Base-by-base conservation (phyloP, 2,888 invertebrate genomes). In the Lysandra coridon region DNA sequence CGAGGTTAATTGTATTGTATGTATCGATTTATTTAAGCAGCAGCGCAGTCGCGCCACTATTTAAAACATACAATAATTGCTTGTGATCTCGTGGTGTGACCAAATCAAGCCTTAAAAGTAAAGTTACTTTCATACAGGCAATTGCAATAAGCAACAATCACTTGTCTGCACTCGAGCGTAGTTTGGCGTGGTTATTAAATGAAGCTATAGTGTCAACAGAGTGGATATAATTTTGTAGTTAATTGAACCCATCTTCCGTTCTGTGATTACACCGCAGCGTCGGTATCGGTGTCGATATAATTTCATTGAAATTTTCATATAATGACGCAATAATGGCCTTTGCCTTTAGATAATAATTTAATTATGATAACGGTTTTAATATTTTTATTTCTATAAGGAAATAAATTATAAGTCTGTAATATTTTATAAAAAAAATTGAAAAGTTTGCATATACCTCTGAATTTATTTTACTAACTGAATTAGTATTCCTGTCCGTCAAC, bases 161-260 rank as follows among this genome's bases (percentile, higher is more conserved):
- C 57, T 57, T 17, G 17, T 57, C 12, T 14, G 57, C 17, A 57
- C 17, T 62, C 2, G 17, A 23, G n/a, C 64, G 30, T 64, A 30
- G 30, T 64, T 30, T 64, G 64, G 30, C 30, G 23, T 75, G 53
- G 75, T 49, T 53, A 75, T 75, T 75, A 49, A 75, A 75, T 53
- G 75, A 53, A 6, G 74, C 37, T 30, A 57, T 17, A 57, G 57
- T 53, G 33, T 57, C 57, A 53, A 57, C 76, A 53, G 57, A 23
- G 6, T 75, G 53, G 49, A 53, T 53, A 53, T 75, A 49, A 75
- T 75, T 49, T 49, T 75, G 23, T 53, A 17, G 53, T 49, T 75
- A 53, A 76, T 76, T 76, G 76, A 76, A 76, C 57, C 53, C 57
- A 30, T 53, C 76, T 30, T 76, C 76, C 76, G 76, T 57, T 57